Conservation (phyloP, 2,797 vertebrate species). For the Enteromius afrohamiltoni region DNA sequence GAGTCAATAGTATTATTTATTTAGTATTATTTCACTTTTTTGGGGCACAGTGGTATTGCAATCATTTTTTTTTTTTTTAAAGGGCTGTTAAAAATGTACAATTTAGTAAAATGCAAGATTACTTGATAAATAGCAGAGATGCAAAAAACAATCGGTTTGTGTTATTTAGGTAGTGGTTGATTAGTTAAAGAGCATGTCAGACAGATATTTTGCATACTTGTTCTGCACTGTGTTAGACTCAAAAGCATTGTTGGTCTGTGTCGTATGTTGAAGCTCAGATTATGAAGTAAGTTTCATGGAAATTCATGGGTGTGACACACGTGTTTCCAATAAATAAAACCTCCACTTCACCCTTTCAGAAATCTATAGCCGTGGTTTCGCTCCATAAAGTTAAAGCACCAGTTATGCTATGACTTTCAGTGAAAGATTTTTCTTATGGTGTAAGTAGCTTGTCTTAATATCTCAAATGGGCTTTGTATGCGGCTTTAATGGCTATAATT, state of each 20-base stretch:
- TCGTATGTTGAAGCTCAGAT: neutral
- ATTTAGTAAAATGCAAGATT: constrained; percentile 12
- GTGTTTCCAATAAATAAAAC: constrained; percentile 54
- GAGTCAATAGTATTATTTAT: neutral
- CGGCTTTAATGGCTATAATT: neutral
- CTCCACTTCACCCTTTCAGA: constrained; percentile 34
- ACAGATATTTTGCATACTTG: neutral
- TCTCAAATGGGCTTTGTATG: neutral
- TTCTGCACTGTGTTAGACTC: neutral
- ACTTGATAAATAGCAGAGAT: neutral
- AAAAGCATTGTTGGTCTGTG: neutral
- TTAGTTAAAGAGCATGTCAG: neutral
- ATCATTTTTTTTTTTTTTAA: too few relatives aligned
- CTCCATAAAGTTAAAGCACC: neutral
- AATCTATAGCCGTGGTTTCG: neutral
- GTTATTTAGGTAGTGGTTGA: neutral
- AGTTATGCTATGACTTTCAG: constrained; percentile 6
- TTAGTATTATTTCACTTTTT: neutral
- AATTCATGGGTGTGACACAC: constrained; percentile 52
- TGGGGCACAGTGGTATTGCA: neutral
- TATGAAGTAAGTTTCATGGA: constrained; percentile 14
- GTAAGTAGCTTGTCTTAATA: neutral
- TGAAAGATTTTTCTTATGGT: neutral
- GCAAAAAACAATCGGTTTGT: neutral
- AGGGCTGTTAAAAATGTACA: neutral